A percentile compares a stretch with the other conserved stretches of the same genome.
Evolutionary conservation across 2,888 invertebrate genomes (phyloP).

Genomic region (Noctuana brunneofusca): DNA sequence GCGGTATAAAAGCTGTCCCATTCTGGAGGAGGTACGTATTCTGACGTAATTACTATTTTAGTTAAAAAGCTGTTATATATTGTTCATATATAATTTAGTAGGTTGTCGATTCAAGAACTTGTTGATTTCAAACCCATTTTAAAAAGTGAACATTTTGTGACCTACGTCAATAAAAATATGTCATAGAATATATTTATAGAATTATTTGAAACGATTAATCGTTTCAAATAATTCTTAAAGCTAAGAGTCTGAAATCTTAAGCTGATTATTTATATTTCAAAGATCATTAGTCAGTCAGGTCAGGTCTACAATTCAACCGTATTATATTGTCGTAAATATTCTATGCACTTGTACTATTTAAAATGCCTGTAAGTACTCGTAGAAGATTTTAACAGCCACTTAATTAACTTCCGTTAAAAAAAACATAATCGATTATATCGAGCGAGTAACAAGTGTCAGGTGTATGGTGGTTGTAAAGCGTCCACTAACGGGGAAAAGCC

Average conservation of each 20-base stretch:
- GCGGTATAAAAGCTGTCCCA: constrained; percentile 92
- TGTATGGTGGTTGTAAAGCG: constrained; percentile 23
- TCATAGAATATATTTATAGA: too few relatives aligned
- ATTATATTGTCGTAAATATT: background rate
- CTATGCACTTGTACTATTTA: background rate
- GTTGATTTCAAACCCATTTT: too few relatives aligned
- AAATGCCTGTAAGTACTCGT: constrained; percentile 7
- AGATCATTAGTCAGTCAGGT: background rate
- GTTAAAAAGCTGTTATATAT: background rate
- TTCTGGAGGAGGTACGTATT: constrained; percentile 85
- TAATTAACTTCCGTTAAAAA: constrained; percentile 43
- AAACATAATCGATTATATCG: constrained; percentile 43
- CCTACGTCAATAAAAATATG: too few relatives aligned
- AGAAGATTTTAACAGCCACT: constrained; percentile 25
- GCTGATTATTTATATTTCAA: background rate
- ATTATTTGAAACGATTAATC: background rate
- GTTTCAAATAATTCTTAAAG: background rate
- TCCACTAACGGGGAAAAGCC: constrained; percentile 12
- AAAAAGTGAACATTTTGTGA: too few relatives aligned
- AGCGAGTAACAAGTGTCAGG: constrained; percentile 36
- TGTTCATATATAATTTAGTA: too few relatives aligned
- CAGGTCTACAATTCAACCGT: background rate
- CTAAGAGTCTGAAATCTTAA: background rate
- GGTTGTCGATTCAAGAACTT: too few relatives aligned
- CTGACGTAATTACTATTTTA: constrained; percentile 26